A percentile compares a stretch with the other conserved stretches of the same genome.
These are phyloP conservation scores for Haemorhous mexicanus DNA, from an alignment of 2,113 vertebrate genomes.

Conservation along the genomic window DNA sequence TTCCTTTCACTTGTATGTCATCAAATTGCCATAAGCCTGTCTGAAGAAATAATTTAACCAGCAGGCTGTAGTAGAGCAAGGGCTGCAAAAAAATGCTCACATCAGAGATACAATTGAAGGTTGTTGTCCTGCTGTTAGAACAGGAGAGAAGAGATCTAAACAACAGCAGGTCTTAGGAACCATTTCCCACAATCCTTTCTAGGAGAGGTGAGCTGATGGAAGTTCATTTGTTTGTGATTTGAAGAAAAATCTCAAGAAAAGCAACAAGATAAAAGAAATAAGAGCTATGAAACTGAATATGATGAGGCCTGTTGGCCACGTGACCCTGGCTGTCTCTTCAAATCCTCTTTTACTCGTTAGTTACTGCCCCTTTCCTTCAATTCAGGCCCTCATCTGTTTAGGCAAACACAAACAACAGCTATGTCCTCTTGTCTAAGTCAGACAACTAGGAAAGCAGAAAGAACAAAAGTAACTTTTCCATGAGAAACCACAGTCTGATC, in stretches of 20 bases:
- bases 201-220: background rate
- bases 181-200: background rate
- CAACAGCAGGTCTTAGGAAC: background rate
- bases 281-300: background rate
- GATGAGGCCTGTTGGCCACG: rapidly evolving
- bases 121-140: background rate
- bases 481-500: background rate
- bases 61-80: background rate
- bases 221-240: background rate
- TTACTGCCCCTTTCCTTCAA: background rate
- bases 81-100: background rate
- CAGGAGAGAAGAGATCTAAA: background rate
- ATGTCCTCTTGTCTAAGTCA: background rate
- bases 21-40: background rate
- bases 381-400: background rate
- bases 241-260: background rate
- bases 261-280: background rate
- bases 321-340: background rate
- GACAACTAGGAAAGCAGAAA: background rate
- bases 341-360: background rate
- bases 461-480: background rate
- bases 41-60: background rate
- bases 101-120: background rate
- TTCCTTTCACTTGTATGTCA: background rate
- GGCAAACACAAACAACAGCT: background rate